Conservation (phyloP, 2,888 invertebrate species). For the Protonemura montana region DNA sequence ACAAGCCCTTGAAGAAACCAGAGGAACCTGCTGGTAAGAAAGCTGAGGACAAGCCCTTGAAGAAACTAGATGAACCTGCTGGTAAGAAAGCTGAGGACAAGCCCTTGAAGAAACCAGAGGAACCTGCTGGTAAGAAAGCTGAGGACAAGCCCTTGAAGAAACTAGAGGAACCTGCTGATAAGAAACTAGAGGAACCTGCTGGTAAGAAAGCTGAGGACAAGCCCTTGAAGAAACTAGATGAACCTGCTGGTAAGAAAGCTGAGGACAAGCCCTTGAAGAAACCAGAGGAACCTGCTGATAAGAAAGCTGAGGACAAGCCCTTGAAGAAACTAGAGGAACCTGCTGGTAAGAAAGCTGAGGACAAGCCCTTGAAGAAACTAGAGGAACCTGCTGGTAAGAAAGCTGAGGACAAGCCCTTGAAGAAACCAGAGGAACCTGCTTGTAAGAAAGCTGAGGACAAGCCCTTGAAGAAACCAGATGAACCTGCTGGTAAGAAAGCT, state of each 20-base stretch:
- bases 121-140: slow-evolving; percentile 50
- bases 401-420: neutral
- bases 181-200: no score
- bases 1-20: neutral
- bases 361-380: neutral
- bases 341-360: neutral
- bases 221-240: neutral
- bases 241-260: neutral
- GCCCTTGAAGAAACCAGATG: neutral
- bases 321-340: neutral
- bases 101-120: slow-evolving; percentile 27
- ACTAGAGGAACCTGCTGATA: slow-evolving; percentile 4
- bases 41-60: slow-evolving; percentile 51
- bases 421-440: neutral
- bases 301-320: neutral
- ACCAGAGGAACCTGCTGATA: slow-evolving; percentile 31
- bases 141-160: slow-evolving; percentile 10
- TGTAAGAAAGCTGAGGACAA: slow-evolving; percentile 12
- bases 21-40: slow-evolving; percentile 44
- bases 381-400: neutral
- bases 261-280: slow-evolving; percentile 21
- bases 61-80: slow-evolving; percentile 50
- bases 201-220: neutral
- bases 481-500: neutral
- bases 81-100: slow-evolving; percentile 35